These are phyloP conservation scores for Hydrozoanthus tunicans DNA, from an alignment of 64 coral and sea anemone genomes.

Conservation along the genomic window DNA sequence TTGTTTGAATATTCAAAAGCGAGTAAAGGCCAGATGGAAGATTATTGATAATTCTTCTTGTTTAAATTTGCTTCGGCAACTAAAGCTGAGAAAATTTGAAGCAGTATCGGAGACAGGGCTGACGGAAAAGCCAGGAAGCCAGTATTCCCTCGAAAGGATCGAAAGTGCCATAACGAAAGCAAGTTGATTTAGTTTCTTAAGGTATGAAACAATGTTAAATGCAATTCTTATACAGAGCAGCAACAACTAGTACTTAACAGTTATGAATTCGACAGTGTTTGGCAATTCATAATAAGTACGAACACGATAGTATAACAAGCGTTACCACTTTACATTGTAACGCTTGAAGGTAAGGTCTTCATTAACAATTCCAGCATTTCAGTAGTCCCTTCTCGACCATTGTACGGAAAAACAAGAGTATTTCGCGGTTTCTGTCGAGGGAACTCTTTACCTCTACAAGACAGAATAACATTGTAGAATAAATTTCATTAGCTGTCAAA, in stretches of 20 bases:
- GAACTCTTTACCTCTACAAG: no score
- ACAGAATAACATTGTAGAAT: no score
- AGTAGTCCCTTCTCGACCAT: no score
- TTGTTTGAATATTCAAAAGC: conserved; percentile 24
- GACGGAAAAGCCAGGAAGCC: no score
- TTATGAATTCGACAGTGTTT: background rate
- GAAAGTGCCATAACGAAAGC: no score
- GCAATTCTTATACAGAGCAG: background rate
- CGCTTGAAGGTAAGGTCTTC: no score
- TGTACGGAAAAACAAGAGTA: no score
- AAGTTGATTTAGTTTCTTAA: background rate
- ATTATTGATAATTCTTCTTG: conserved; percentile 21
- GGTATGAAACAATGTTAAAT: background rate
- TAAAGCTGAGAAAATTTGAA: background rate
- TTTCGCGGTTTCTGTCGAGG: no score
- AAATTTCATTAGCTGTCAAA: no score
- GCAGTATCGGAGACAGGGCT: background rate
- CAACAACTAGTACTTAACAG: background rate
- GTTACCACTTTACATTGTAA: no score
- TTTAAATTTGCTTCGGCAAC: conserved; percentile 26
- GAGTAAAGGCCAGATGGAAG: background rate
- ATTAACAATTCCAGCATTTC: no score
- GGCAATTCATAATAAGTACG: background rate
- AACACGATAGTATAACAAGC: background rate
- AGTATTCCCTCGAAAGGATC: no score